phyloP scores from a whole-genome alignment of 2,113 vertebrate species.

The Menura novaehollandiae region DNA sequence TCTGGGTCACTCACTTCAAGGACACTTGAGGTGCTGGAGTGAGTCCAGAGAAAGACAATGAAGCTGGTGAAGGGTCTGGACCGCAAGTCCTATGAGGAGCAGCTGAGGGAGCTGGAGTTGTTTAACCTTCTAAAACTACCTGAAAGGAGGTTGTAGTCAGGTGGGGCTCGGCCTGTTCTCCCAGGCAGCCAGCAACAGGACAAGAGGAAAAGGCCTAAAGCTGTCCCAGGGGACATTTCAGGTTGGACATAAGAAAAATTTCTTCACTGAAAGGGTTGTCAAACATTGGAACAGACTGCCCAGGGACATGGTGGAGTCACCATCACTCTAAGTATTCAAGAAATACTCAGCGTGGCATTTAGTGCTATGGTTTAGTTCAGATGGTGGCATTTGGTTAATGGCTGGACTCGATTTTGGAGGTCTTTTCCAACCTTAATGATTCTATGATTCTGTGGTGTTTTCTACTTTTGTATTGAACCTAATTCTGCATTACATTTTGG shows the following conservation, averaged over 20 bases:
- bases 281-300: not conserved
- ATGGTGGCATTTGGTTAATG: not conserved
- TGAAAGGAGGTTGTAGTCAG: not conserved
- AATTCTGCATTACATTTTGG: not conserved
- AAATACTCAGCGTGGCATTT: not conserved
- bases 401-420: not conserved
- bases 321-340: not conserved
- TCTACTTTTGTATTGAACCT: not conserved
- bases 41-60: fast-evolving
- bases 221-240: not conserved
- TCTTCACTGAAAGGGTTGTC: not conserved
- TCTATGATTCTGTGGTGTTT: not conserved
- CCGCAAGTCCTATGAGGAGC: not conserved
- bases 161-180: not conserved
- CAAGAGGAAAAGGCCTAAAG: not conserved
- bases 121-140: not conserved
- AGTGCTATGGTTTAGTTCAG: not conserved
- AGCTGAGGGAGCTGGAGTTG: not conserved
- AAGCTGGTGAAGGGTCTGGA: not conserved
- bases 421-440: not conserved
- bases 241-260: not conserved
- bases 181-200: not conserved
- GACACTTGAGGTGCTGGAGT: not conserved
- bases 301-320: not conserved
- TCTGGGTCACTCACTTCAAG: not conserved